Conservation (phyloP, 2,113 vertebrate species). For the Ictidomys tridecemlineatus region DNA sequence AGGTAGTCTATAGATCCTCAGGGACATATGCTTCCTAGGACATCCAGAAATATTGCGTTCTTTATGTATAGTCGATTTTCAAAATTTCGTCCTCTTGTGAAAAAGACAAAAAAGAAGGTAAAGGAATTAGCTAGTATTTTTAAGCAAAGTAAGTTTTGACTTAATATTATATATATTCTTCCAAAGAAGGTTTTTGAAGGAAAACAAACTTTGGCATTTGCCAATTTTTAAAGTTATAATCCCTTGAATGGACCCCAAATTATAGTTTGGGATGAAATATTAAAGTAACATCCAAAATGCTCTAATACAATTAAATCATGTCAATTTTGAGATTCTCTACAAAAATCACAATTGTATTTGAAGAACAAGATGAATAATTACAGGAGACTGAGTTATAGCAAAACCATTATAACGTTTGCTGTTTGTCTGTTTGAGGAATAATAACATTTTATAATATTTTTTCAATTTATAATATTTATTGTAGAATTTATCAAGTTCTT, state of each 20-base stretch:
- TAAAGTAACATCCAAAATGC: not conserved
- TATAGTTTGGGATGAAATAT: not conserved
- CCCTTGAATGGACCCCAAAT: not conserved
- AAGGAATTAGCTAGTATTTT: not conserved
- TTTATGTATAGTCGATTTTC: slow-evolving; percentile 64
- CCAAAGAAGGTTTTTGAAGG: not conserved
- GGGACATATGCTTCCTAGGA: slow-evolving; percentile 38
- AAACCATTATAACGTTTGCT: not conserved
- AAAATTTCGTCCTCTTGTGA: not conserved
- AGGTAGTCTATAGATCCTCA: not conserved
- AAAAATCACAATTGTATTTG: slow-evolving; percentile 20
- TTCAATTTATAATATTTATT: not conserved
- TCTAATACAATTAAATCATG: not conserved
- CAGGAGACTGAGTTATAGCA: not conserved
- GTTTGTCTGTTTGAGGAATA: not conserved
- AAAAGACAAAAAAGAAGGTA: not conserved
- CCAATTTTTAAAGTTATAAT: not conserved
- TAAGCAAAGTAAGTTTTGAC: slow-evolving; percentile 9
- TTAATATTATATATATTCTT: not conserved
- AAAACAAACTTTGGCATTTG: not conserved
- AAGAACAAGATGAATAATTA: not conserved
- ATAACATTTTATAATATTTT: slow-evolving; percentile 20
- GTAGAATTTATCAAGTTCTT: not conserved
- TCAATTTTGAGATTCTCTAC: not conserved
- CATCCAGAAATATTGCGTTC: slow-evolving; percentile 60